These are phyloP conservation scores for Silurus glanis DNA, from an alignment of 2,113 vertebrate genomes.

Conservation along the genomic window DNA sequence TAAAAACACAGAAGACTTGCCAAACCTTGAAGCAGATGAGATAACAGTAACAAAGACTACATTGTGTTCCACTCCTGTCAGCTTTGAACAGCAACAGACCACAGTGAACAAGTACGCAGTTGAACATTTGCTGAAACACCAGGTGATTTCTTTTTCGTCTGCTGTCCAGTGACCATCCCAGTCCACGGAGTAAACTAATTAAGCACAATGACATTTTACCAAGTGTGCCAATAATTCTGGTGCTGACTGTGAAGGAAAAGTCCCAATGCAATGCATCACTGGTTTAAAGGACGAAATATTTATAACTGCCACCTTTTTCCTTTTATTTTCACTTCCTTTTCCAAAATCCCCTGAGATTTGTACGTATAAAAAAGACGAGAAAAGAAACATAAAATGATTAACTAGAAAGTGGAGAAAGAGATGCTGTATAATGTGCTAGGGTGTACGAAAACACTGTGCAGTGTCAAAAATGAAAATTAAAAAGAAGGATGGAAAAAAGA, in stretches of 20 bases:
- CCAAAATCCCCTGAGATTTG: slow-evolving; percentile 4
- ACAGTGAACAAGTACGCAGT: background rate
- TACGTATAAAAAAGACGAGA: background rate
- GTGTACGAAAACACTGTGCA: background rate
- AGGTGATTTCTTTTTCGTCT: background rate
- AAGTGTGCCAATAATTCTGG: background rate
- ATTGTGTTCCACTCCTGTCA: background rate
- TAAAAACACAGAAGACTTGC: background rate
- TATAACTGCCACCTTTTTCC: background rate
- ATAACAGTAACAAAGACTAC: background rate
- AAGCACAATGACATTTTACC: background rate
- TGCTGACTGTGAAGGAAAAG: background rate
- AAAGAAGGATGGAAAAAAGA: slow-evolving; percentile 12
- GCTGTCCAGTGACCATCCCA: background rate
- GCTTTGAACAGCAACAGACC: background rate
- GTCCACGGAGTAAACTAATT: background rate
- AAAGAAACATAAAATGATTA: slow-evolving; percentile 13
- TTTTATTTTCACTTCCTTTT: slow-evolving; percentile 22
- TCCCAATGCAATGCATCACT: background rate
- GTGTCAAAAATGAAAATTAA: background rate
- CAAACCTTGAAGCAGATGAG: background rate
- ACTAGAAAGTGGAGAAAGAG: background rate
- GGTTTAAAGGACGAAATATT: slow-evolving; percentile 23
- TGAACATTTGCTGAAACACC: background rate
- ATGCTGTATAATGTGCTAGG: background rate